phyloP scores from a whole-genome alignment of 2,797 vertebrate species.

The Rhadinocentrus ornatus region DNA sequence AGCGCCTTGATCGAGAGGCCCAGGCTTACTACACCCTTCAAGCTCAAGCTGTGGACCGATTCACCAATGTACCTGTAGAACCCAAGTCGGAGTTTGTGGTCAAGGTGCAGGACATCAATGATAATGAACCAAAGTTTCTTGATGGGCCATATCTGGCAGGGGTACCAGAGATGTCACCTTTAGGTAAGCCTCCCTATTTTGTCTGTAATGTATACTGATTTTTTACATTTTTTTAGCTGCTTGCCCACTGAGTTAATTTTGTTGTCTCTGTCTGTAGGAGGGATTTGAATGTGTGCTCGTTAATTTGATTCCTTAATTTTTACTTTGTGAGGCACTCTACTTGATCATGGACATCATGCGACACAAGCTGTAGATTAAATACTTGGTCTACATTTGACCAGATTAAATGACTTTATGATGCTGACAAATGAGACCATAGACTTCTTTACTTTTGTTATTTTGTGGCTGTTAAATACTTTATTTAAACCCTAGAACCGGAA shows the following conservation, averaged over 20 bases:
- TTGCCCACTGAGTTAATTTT: conserved; percentile 44
- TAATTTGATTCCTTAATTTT: conserved; percentile 27
- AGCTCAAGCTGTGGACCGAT: conserved; percentile 91
- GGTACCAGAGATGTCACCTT: conserved; percentile 95
- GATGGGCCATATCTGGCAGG: conserved; percentile 94
- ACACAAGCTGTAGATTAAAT: too few relatives aligned
- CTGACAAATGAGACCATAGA: too few relatives aligned
- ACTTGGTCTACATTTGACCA: too few relatives aligned
- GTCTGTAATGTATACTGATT: background rate
- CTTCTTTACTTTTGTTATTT: too few relatives aligned
- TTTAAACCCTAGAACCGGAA: too few relatives aligned
- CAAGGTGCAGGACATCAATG: conserved; percentile 98
- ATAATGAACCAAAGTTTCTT: conserved; percentile 95
- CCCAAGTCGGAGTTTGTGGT: conserved; percentile 94
- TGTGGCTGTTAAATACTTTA: too few relatives aligned
- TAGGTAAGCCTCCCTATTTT: conserved; percentile 82
- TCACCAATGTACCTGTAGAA: conserved; percentile 91
- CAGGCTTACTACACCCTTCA: conserved; percentile 95
- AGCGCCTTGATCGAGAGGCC: conserved; percentile 94
- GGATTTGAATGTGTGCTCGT: conserved; percentile 38
- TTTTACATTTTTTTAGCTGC: background rate
- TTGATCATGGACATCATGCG: too few relatives aligned
- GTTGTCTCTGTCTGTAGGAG: conserved; percentile 23
- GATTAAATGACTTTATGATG: too few relatives aligned
- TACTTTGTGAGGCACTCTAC: conserved; percentile 27